Percentiles rank a stretch among this genome's conserved stretches.
phyloP scores from a whole-genome alignment of 2,888 invertebrate genomes.

The Xanthostigma xanthostigma region DNA sequence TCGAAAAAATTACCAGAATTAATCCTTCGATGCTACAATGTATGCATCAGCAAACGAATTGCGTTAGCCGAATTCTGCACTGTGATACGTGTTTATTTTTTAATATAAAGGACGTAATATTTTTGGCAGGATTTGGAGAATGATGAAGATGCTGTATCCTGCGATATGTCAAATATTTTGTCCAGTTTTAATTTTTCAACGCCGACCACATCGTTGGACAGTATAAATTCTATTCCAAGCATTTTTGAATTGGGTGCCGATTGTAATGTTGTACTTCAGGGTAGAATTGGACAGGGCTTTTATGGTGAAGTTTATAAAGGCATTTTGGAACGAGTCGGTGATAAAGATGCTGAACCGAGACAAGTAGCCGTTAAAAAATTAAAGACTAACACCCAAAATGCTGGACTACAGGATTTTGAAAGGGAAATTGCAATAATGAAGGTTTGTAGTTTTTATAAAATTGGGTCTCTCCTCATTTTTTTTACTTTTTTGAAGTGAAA shows the following conservation, averaged over 20 bases:
- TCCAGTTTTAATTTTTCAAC: conserved; percentile 25
- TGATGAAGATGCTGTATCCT: conserved; percentile 22
- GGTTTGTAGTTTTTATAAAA: conserved; percentile 28
- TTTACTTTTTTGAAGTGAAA: no score
- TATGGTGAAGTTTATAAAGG: conserved; percentile 78
- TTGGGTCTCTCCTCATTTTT: neutral
- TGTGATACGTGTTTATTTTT: conserved; percentile 1
- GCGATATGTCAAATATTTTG: conserved; percentile 24
- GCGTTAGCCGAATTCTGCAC: conserved; percentile 9
- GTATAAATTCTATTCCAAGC: conserved; percentile 32
- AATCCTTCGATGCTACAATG: neutral
- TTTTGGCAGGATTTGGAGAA: conserved; percentile 16
- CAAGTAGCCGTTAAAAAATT: conserved; percentile 54
- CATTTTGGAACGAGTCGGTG: conserved; percentile 41
- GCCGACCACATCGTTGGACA: conserved; percentile 26
- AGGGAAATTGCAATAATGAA: conserved; percentile 82
- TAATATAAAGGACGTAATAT: neutral
- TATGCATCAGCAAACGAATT: conserved; percentile 9
- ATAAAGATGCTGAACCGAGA: conserved; percentile 32
- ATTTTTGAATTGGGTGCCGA: conserved; percentile 41
- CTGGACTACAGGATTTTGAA: conserved; percentile 54
- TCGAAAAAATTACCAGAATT: neutral
- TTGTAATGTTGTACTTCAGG: conserved; percentile 42
- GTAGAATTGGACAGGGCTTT: conserved; percentile 56
- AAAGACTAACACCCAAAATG: conserved; percentile 33